Base-by-base conservation (phyloP, 2,113 vertebrate species). In the Grallaria varia region DNA sequence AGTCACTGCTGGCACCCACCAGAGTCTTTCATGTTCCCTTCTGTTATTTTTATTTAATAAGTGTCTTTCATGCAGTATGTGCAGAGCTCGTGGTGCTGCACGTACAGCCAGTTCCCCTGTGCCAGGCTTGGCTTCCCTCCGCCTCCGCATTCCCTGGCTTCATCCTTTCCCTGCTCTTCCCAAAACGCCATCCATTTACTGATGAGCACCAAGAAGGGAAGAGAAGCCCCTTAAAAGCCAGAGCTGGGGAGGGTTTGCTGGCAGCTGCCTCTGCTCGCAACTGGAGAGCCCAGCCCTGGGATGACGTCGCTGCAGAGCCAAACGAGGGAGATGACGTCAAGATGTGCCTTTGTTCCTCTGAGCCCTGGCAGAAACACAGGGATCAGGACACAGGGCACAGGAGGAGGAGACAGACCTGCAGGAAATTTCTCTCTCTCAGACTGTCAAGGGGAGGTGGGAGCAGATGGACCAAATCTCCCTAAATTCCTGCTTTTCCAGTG, bases 1-100 rank as follows among this genome's bases (percentile, higher is more conserved):
- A 89, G 84, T 44, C 93, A 81, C 87, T 95, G 77, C 87, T 96
- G 97, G 97, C 94, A 97, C 60, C 79, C 58, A 9, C 77, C 52
- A 87, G 71, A 64, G 45, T 82, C 87, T 95, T 95, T 78, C 89
- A 79, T 94, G 95, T 95, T 97, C 92, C 92, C 44, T 79, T 58
- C 95, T 92, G 89, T 56, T 86, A 40, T 84, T 93, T 92, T 88
- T 63, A 75, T 77, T 93, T 37, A 22, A 91, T 68, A 86, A 95
- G 63, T 19, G 59, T 66, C 94, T 96, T 94, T 92, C 88, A 78
- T 84, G 82, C 89, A 73, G 77, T 21, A 4, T 89, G 90, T 91
- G 95, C 90, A 85, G 89, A 94, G 93, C 25, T 88, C 6, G 3
- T 77, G 88, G 95, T 49, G 77, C 78, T 84, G 92, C 90, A 95